phyloP scores from a whole-genome alignment of 2,113 vertebrate species.

The Antechinus flavipes region DNA sequence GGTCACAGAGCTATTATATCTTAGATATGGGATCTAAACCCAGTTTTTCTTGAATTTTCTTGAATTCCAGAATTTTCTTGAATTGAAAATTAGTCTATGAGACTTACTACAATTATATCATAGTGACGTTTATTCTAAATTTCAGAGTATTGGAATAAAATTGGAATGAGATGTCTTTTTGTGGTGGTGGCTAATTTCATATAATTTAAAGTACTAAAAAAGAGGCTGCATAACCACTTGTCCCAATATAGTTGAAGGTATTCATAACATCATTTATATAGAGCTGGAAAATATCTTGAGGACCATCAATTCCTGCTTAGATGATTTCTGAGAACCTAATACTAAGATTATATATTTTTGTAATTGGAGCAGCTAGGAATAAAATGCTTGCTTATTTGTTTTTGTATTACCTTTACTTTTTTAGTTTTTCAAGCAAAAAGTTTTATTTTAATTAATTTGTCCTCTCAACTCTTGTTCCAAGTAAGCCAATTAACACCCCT shows the following conservation, averaged over 20 bases:
- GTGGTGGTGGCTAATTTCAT: background rate
- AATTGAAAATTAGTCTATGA: background rate
- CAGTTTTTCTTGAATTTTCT: background rate
- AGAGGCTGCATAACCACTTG: background rate
- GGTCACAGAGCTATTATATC: background rate
- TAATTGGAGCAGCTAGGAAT: background rate
- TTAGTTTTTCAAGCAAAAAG: background rate
- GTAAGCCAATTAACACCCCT: background rate
- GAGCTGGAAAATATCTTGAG: background rate
- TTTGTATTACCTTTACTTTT: background rate
- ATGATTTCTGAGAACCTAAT: background rate
- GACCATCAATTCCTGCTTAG: background rate
- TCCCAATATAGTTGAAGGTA: background rate
- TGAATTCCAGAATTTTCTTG: background rate
- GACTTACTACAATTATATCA: background rate
- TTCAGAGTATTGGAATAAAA: background rate
- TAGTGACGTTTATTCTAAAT: background rate
- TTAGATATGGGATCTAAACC: background rate
- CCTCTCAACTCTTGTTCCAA: background rate
- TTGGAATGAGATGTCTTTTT: background rate
- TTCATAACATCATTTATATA: background rate
- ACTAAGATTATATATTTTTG: background rate
- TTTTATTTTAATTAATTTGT: background rate
- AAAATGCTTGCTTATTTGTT: background rate
- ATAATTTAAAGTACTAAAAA: background rate